A percentile compares a stretch with the other conserved stretches of the same genome.
Conservation (phyloP, 2,888 invertebrate species). For the Gnatocerus cornutus region DNA sequence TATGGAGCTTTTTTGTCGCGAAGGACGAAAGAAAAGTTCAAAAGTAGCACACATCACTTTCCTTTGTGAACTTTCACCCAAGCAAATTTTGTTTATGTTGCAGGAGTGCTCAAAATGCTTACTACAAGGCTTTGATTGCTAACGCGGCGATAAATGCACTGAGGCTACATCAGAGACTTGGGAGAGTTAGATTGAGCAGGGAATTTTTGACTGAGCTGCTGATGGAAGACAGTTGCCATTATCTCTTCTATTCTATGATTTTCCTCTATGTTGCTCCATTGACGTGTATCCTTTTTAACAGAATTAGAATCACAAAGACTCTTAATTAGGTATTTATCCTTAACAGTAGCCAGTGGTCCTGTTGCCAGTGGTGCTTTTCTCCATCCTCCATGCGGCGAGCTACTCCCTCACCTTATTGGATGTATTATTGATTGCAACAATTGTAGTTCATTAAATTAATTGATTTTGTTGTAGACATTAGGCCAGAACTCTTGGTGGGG, state of each 20-base stretch:
- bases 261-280: slow-evolving; percentile 94
- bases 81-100: slow-evolving; percentile 63
- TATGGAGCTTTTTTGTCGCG: neutral
- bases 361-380: slow-evolving; percentile 93
- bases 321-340: slow-evolving; percentile 60
- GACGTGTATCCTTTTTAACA: slow-evolving; percentile 84
- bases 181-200: slow-evolving; percentile 85
- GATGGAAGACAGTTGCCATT: slow-evolving; percentile 96
- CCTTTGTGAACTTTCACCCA: slow-evolving; percentile 44
- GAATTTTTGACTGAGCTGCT: slow-evolving; percentile 88
- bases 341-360: slow-evolving; percentile 82
- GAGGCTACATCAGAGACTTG: slow-evolving; percentile 94
- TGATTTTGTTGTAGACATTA: slow-evolving; percentile 77
- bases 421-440: slow-evolving; percentile 72
- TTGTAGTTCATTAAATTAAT: slow-evolving; percentile 32
- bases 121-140: slow-evolving; percentile 92
- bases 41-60: slow-evolving; percentile 43
- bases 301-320: no score
- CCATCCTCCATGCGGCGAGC: slow-evolving; percentile 92
- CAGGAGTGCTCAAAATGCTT: slow-evolving; percentile 85
- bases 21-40: neutral
- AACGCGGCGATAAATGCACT: slow-evolving; percentile 97
- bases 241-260: slow-evolving; percentile 94
- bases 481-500: slow-evolving; percentile 96
- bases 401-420: slow-evolving; percentile 92